Evolutionary conservation across 2,113 vertebrate genomes (phyloP).

Genomic region (Phrynocephalus versicolor): DNA sequence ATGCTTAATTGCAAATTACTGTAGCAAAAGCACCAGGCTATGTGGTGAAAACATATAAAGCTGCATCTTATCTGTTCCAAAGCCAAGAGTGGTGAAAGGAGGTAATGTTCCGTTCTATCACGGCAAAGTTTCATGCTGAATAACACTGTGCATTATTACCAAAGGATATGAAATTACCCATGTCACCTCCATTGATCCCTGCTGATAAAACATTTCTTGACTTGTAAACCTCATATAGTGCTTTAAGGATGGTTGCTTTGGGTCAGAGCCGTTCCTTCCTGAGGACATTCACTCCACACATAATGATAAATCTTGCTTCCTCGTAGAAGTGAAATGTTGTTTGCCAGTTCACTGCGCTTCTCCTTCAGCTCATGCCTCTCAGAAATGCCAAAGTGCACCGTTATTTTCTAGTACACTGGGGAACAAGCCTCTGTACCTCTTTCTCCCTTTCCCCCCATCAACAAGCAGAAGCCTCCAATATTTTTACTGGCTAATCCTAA

Average conservation of each 20-base stretch:
- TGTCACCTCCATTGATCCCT: neutral
- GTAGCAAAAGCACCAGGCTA: neutral
- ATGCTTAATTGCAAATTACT: slow-evolving; percentile 16
- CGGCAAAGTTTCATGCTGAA: slow-evolving; percentile 16
- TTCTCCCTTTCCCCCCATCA: neutral
- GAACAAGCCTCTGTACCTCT: neutral
- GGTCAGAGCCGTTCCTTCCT: slow-evolving; percentile 10
- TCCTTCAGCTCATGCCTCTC: slow-evolving; percentile 3
- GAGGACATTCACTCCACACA: neutral
- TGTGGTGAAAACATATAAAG: slow-evolving; percentile 8
- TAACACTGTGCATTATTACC: slow-evolving; percentile 16
- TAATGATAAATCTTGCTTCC: neutral
- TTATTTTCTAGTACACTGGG: neutral
- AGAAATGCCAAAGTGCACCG: neutral
- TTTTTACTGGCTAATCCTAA: neutral
- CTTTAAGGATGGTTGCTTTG: accelerated
- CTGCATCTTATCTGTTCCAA: neutral
- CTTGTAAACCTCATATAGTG: slow-evolving; percentile 16
- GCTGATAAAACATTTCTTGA: slow-evolving; percentile 30
- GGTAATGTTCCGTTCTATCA: neutral
- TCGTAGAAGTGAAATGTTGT: neutral
- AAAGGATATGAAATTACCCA: slow-evolving; percentile 43
- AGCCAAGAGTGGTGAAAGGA: neutral
- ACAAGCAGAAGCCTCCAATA: neutral
- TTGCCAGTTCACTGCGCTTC: slow-evolving; percentile 11